Conservation (phyloP, 64 coral and sea anemone species). For the Stylophora pistillata region DNA sequence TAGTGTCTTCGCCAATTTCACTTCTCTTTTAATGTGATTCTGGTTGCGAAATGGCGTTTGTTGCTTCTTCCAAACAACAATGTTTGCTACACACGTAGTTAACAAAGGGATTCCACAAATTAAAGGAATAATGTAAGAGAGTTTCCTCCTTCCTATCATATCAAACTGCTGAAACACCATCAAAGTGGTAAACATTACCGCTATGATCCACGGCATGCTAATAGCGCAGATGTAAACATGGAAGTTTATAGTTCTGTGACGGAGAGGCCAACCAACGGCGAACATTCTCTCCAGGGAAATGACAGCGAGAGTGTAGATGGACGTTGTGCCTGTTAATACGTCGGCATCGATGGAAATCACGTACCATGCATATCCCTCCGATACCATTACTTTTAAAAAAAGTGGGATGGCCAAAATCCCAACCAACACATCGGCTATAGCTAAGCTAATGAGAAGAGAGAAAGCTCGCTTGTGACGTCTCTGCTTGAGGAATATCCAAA, state of each 20-base stretch:
- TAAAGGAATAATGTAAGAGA: not conserved
- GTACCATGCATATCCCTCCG: not conserved
- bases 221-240: not conserved
- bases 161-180: not conserved
- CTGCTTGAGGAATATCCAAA: not conserved
- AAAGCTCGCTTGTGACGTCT: not conserved
- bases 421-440: not conserved
- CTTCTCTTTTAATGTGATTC: not conserved
- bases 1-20: not conserved
- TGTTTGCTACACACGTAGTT: not conserved
- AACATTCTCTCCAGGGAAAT: not conserved
- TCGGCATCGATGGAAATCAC: not conserved
- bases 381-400: not conserved
- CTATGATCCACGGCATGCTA: not conserved
- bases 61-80: constrained; percentile 14
- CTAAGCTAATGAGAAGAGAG: not conserved
- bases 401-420: not conserved
- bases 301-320: not conserved
- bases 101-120: not conserved
- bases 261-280: constrained; percentile 20
- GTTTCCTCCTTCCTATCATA: not conserved
- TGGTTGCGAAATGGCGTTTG: too few relatives aligned
- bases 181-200: not conserved
- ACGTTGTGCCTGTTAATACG: not conserved
- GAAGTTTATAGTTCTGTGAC: not conserved